These are phyloP conservation scores for Enteromius mattozi DNA, from an alignment of 2,797 vertebrate genomes.

Conservation along the genomic window DNA sequence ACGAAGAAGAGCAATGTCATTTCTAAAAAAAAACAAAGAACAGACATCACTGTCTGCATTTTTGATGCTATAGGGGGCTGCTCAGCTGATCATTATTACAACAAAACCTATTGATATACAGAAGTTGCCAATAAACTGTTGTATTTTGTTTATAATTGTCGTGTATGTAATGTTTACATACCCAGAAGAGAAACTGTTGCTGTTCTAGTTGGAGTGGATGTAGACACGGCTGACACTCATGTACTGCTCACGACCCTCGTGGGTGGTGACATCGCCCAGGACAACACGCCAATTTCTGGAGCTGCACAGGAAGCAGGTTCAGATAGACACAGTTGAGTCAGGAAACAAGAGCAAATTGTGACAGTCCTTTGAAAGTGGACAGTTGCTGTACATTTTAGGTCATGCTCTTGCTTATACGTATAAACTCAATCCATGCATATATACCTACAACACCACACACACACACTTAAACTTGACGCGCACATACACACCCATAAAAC, in stretches of 20 bases:
- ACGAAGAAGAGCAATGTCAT: constrained; percentile 87
- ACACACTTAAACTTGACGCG: too few species aligned
- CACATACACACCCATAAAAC: too few species aligned
- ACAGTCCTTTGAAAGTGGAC: too few species aligned
- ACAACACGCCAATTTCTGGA: constrained; percentile 82
- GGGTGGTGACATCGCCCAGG: constrained; percentile 81
- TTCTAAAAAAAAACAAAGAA: constrained; percentile 72
- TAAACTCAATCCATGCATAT: too few species aligned
- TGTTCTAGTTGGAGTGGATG: constrained; percentile 83
- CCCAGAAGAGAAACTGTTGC: constrained; percentile 78
- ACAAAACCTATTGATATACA: too few species aligned
- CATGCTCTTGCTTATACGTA: too few species aligned
- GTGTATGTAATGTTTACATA: constrained; percentile 63
- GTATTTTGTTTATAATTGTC: neutral
- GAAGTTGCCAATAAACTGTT: too few species aligned
- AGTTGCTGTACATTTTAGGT: neutral
- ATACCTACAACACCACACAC: too few species aligned
- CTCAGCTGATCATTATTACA: too few species aligned
- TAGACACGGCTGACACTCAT: constrained; percentile 77
- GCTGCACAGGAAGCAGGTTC: constrained; percentile 52
- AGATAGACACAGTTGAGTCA: neutral
- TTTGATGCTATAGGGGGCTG: neutral
- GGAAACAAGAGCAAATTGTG: neutral
- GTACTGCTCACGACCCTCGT: constrained; percentile 82
- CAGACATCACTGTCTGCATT: neutral